Evolutionary conservation across 1,140 invertebrate species (phyloP).

Genomic region (Akabosia matsudoensis): DNA sequence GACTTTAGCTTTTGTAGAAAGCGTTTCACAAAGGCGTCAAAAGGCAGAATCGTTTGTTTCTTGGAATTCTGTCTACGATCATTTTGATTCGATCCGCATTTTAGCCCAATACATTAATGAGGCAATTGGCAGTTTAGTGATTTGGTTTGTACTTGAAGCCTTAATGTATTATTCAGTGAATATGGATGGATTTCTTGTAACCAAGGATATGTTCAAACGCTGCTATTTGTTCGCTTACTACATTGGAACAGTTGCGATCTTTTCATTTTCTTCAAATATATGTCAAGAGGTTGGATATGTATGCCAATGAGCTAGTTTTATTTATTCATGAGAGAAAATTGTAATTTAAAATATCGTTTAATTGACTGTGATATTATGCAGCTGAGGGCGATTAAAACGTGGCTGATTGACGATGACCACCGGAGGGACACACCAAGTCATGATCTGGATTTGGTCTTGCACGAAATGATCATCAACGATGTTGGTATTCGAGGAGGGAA

Average conservation of each 20-base stretch:
- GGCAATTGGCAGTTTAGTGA: background rate
- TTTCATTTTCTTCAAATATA: background rate
- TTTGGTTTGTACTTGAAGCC: background rate
- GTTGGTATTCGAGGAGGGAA: background rate
- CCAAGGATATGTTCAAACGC: background rate
- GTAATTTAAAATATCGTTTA: background rate
- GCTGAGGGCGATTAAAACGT: background rate
- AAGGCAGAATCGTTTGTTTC: too few relatives aligned
- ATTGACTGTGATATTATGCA: background rate
- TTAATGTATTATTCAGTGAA: constrained; percentile 3
- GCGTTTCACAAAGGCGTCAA: background rate
- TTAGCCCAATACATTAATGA: background rate
- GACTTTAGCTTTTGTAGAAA: background rate
- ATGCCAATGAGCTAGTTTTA: background rate
- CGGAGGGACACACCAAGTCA: background rate
- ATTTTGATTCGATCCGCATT: background rate
- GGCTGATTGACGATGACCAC: background rate
- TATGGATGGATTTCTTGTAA: background rate
- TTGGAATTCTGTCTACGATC: background rate
- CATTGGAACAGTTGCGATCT: background rate
- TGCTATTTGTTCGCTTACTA: background rate
- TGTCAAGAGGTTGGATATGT: background rate
- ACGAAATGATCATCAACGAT: background rate
- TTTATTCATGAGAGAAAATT: background rate
- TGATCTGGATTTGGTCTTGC: background rate